Conservation (phyloP, 2,113 vertebrate species). For the Silurus meridionalis region DNA sequence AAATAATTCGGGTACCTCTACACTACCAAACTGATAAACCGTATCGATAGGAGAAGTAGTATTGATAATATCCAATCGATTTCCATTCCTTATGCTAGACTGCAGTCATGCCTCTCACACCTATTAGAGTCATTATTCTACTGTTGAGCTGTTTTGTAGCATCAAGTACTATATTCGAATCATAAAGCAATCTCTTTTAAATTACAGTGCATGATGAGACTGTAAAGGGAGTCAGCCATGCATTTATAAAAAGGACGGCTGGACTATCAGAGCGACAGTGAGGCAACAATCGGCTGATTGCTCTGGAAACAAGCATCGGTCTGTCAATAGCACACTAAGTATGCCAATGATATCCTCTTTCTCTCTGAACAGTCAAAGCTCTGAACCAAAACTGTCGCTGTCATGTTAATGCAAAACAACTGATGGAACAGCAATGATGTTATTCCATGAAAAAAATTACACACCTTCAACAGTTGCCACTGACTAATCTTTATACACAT, state of each 20-base stretch:
- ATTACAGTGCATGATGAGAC: constrained; percentile 44
- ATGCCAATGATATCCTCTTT: constrained; percentile 29
- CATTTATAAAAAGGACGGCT: constrained; percentile 40
- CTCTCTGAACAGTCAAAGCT: background rate
- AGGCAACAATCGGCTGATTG: constrained; percentile 35
- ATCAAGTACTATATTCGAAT: constrained; percentile 28
- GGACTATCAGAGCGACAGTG: constrained; percentile 23
- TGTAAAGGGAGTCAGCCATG: constrained; percentile 36
- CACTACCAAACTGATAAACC: background rate
- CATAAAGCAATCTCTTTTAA: constrained; percentile 44
- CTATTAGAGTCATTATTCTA: constrained; percentile 26
- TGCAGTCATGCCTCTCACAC: constrained; percentile 2
- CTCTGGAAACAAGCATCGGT: constrained; percentile 36
- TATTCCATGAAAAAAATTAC: background rate
- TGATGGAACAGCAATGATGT: background rate
- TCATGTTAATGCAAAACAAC: background rate
- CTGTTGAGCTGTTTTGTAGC: constrained; percentile 33
- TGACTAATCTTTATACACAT: background rate
- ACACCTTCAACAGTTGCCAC: background rate
- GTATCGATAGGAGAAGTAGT: background rate
- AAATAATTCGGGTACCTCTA: background rate
- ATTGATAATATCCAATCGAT: background rate
- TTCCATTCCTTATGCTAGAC: background rate
- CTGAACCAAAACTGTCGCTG: background rate
- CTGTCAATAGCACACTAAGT: constrained; percentile 12